Percentiles rank a stretch among this genome's conserved stretches.
These are phyloP conservation scores for Zaprionus capensis DNA, from an alignment of 1,140 invertebrate species.

Conservation along the genomic window DNA sequence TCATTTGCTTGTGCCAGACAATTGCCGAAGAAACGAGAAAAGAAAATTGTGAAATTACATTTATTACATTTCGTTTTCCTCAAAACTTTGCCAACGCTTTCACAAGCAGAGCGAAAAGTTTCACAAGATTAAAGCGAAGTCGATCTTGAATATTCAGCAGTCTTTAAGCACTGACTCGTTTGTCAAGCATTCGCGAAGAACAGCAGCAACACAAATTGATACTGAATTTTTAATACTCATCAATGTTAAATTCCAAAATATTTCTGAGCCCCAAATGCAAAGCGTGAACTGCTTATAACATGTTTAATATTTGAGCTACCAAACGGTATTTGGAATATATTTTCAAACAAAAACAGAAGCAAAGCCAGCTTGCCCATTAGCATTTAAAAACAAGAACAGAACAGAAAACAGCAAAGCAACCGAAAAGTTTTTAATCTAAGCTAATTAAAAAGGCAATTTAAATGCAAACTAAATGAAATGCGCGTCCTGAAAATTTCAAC, in stretches of 20 bases:
- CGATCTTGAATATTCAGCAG: conserved; percentile 19
- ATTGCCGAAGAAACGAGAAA: conserved; percentile 51
- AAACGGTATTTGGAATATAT: conserved; percentile 19
- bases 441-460: conserved; percentile 70
- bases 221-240: conserved; percentile 49
- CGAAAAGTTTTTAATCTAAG: conserved; percentile 60
- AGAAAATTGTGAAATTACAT: conserved; percentile 63
- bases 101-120: conserved; percentile 13
- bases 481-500: conserved; percentile 36
- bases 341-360: conserved; percentile 16
- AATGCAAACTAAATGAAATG: conserved; percentile 60
- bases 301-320: conserved; percentile 42
- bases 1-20: conserved; percentile 63
- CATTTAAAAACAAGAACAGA: conserved; percentile 24
- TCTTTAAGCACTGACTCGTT: conserved; percentile 39
- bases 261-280: conserved; percentile 1
- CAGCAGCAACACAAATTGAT: conserved; percentile 11
- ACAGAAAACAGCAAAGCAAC: not conserved
- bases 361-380: not conserved
- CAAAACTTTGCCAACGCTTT: conserved; percentile 24
- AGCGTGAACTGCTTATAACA: conserved; percentile 39
- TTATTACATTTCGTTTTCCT: conserved; percentile 59
- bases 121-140: conserved; percentile 38
- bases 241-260: conserved; percentile 28
- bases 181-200: conserved; percentile 30